Conservation (phyloP, 2,797 vertebrate species). For the Enteromius anoplus region DNA sequence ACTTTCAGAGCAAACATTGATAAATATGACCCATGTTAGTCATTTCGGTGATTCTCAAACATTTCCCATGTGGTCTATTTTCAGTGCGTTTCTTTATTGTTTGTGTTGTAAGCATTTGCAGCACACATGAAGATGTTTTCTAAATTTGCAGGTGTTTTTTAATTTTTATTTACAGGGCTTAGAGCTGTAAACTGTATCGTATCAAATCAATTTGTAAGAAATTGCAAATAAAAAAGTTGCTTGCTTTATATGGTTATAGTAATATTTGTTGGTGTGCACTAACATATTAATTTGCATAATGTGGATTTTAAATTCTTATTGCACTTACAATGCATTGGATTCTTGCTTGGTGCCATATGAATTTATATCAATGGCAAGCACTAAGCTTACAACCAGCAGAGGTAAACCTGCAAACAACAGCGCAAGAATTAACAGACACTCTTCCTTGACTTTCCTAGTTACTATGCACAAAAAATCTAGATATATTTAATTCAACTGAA, state of each 20-base stretch:
- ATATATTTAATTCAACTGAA: not conserved
- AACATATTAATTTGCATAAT: not conserved
- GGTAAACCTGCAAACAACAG: slow-evolving; percentile 72
- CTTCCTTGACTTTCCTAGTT: not conserved
- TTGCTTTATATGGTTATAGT: not conserved
- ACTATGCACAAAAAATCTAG: not conserved
- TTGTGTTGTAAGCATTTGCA: not conserved
- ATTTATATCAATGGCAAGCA: slow-evolving; percentile 79
- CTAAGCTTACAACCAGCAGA: slow-evolving; percentile 74
- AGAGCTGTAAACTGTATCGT: not conserved
- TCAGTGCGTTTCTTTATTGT: too few species aligned
- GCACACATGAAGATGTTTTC: not conserved
- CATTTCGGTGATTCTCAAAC: not conserved
- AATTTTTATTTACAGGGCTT: not conserved
- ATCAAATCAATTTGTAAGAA: not conserved
- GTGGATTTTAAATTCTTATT: not conserved
- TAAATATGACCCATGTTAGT: too few species aligned
- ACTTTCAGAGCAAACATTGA: too few species aligned
- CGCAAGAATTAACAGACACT: slow-evolving; percentile 3
- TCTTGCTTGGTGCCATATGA: slow-evolving; percentile 74
- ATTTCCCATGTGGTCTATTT: too few species aligned
- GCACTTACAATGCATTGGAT: slow-evolving; percentile 81
- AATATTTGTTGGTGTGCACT: not conserved
- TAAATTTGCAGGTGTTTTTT: not conserved
- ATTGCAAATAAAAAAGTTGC: not conserved